Evolutionary conservation across 2,113 vertebrate genomes (phyloP).

Genomic region (Clarias macrocephalus): DNA sequence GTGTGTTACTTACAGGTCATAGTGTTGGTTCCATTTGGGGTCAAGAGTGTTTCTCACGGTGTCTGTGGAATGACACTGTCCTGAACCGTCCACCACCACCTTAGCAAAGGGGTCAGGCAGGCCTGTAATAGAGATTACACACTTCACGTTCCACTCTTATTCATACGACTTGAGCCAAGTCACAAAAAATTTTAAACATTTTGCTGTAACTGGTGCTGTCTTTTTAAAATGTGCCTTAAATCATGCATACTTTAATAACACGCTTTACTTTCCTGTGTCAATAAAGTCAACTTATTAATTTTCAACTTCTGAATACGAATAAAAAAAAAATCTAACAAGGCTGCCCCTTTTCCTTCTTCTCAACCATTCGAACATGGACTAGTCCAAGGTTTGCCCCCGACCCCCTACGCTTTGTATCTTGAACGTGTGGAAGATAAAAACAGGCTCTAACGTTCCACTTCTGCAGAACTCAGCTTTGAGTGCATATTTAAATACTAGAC

Average conservation of each 20-base stretch:
- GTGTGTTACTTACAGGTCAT: conserved; percentile 92
- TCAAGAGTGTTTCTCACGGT: conserved; percentile 99
- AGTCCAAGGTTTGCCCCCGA: background rate
- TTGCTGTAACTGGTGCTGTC: background rate
- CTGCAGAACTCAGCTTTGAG: background rate
- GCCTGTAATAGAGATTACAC: conserved; percentile 67
- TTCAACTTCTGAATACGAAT: background rate
- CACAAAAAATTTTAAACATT: background rate
- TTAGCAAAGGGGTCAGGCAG: conserved; percentile 99
- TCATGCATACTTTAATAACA: background rate
- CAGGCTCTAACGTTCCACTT: background rate
- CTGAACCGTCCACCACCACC: conserved; percentile 97
- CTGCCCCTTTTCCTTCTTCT: background rate
- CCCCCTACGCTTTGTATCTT: too few relatives aligned
- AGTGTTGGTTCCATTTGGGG: conserved; percentile 99
- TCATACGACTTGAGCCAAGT: background rate
- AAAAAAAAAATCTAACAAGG: background rate
- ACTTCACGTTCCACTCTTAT: background rate
- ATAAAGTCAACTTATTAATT: background rate
- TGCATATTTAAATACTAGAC: background rate
- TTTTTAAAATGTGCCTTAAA: background rate
- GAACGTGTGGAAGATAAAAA: background rate
- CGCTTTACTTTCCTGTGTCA: too few relatives aligned
- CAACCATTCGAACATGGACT: background rate
- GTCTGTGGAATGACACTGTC: conserved; percentile 99